These are phyloP conservation scores for Micromussa lordhowensis DNA, from an alignment of 92 coral and sea anemone genomes.

Conservation along the genomic window DNA sequence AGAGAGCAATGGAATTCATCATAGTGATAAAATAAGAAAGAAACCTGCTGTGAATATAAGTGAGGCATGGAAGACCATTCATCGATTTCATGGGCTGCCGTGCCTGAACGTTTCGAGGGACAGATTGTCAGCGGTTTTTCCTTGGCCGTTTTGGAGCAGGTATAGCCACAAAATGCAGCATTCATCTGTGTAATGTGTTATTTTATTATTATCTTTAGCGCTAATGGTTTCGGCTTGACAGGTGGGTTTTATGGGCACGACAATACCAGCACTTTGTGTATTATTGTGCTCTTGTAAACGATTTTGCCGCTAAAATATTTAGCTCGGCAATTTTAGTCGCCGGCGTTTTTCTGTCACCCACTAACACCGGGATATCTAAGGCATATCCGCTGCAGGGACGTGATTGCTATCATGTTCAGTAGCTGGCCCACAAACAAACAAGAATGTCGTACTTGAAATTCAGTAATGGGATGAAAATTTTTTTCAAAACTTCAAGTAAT, in stretches of 20 bases:
- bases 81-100: neutral
- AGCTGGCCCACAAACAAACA: neutral
- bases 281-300: neutral
- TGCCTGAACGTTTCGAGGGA: slow-evolving; percentile 14
- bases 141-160: slow-evolving; percentile 35
- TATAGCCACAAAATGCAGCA: neutral
- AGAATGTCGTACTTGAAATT: neutral
- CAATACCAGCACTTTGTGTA: neutral
- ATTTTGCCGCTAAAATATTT: neutral
- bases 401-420: neutral
- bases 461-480: neutral
- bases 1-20: neutral
- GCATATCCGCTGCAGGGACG: neutral
- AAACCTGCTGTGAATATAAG: neutral
- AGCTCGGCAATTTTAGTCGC: neutral
- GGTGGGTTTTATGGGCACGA: neutral
- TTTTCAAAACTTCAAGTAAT: neutral
- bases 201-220: neutral
- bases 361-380: neutral
- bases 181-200: neutral
- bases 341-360: neutral
- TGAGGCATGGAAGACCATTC: slow-evolving; percentile 29
- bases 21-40: neutral
- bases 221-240: neutral
- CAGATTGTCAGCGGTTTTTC: slow-evolving; percentile 49